Evolutionary conservation across 2,113 vertebrate genomes (phyloP).

Genomic region (Arizona elegans): DNA sequence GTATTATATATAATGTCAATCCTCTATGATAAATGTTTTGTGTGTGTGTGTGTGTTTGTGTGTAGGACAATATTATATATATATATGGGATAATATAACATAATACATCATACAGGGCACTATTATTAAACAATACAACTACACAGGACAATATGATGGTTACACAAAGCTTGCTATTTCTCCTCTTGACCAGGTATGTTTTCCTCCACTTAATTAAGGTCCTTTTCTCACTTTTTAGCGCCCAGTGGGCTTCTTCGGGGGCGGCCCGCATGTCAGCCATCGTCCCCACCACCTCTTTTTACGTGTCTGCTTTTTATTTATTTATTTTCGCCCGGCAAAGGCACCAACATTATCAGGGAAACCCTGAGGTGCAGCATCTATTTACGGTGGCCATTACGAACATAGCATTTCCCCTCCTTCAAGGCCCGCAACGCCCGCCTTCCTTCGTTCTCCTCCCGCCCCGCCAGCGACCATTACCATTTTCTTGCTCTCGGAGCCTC

Average conservation of each 20-base stretch:
- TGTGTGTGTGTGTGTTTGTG: too few relatives aligned
- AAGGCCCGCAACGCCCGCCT: background rate
- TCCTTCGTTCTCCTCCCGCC: background rate
- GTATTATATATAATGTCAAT: too few relatives aligned
- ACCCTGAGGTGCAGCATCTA: background rate
- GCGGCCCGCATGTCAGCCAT: background rate
- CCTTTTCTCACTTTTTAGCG: background rate
- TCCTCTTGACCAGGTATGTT: background rate
- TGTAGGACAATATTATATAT: background rate
- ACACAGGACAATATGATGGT: background rate
- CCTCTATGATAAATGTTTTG: too few relatives aligned
- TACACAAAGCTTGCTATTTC: background rate
- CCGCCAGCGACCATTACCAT: constrained; percentile 78
- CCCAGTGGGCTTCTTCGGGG: background rate
- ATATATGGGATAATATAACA: background rate
- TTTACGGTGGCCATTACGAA: background rate
- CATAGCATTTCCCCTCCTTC: background rate
- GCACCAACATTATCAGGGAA: background rate
- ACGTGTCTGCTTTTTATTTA: background rate
- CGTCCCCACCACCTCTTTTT: background rate
- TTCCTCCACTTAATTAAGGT: background rate
- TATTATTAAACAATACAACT: background rate
- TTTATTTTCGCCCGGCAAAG: background rate
- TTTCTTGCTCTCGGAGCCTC: constrained; percentile 93
- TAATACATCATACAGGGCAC: background rate